phyloP scores from a whole-genome alignment of 2,888 invertebrate species.

The Amblyjoppa proteus region DNA sequence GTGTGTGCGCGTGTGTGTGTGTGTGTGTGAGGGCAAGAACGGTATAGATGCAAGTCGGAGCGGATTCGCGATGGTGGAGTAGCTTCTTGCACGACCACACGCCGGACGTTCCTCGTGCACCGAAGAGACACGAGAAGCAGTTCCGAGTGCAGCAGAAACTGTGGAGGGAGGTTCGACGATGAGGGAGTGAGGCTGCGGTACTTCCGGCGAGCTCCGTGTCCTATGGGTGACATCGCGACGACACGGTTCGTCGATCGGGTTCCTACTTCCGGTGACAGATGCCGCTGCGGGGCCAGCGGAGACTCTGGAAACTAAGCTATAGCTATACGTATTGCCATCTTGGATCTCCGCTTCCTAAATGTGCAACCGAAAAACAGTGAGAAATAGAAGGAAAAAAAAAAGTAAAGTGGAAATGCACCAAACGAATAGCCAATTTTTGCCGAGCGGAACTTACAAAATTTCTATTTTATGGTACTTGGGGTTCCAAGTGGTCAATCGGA shows the following conservation, averaged over 20 bases:
- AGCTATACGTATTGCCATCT: slow-evolving; percentile 54
- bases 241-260: slow-evolving; percentile 72
- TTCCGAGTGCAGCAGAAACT: slow-evolving; percentile 55
- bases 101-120: slow-evolving; percentile 56
- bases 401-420: neutral
- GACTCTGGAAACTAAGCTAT: slow-evolving; percentile 60
- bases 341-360: slow-evolving; percentile 59
- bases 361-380: neutral
- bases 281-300: slow-evolving; percentile 58
- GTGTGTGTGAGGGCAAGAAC: slow-evolving; percentile 22
- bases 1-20: slow-evolving; percentile 17
- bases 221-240: slow-evolving; percentile 66
- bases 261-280: slow-evolving; percentile 73
- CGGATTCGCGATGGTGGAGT: slow-evolving; percentile 25
- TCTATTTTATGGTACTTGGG: neutral
- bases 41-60: slow-evolving; percentile 32
- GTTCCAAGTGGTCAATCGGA: no score
- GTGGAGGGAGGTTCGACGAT: slow-evolving; percentile 10
- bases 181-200: slow-evolving; percentile 52
- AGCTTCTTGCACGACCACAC: slow-evolving; percentile 33
- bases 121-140: slow-evolving; percentile 46
- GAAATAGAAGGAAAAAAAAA: neutral
- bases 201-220: slow-evolving; percentile 60
- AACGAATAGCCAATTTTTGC: neutral
- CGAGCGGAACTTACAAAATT: neutral